Evolutionary conservation across 2,888 invertebrate species (phyloP), one percentile per base, ranked within the genome.

Genomic region (Caenorhabditis sp.): DNA sequence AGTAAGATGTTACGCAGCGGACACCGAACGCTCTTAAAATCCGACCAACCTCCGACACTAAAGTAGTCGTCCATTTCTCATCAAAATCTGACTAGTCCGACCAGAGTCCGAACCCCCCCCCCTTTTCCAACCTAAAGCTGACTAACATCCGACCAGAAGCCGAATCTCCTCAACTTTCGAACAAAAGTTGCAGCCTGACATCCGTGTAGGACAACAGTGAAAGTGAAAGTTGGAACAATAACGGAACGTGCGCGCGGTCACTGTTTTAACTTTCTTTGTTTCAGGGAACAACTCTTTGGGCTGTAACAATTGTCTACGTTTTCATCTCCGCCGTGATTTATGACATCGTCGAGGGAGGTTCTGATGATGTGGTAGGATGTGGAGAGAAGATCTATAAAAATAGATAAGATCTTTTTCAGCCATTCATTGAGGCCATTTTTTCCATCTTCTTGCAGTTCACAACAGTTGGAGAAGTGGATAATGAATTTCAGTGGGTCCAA

Each of bases 391-490:
- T 51, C 0, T 16, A 26, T 24, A 19, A 24, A n/a, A n/a, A n/a
- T n/a, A n/a, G n/a, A n/a, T n/a, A n/a, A n/a, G n/a, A n/a, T n/a
- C n/a, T n/a, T n/a, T 58, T 86, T 66, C 79, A 90, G 90, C 90
- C 90, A n/a, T 90, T 91, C 61, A 73, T 88, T 49, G 89, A 90
- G 80, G 90, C 89, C 24, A 64, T 90, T 14, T 88, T 91, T 61
- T 87, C 87, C 16, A 89, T 90, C 22, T 91, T 90, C 72, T 80
- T 91, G 2, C 87, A 86, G 74, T 87, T 88, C 69, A 84, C 90
- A 58, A 90, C 90, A 7, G 86, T 90, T 16, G 90, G 90, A 68
- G 89, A 89, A 64, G 88, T 83, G 19, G 86, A 87, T 28, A 82
- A 86, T 44, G 84, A 85, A 38, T 84, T 87, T 19, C 84, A 86